Conservation (phyloP, 2,797 vertebrate genomes). For the Phaenicophaeus curvirostris region DNA sequence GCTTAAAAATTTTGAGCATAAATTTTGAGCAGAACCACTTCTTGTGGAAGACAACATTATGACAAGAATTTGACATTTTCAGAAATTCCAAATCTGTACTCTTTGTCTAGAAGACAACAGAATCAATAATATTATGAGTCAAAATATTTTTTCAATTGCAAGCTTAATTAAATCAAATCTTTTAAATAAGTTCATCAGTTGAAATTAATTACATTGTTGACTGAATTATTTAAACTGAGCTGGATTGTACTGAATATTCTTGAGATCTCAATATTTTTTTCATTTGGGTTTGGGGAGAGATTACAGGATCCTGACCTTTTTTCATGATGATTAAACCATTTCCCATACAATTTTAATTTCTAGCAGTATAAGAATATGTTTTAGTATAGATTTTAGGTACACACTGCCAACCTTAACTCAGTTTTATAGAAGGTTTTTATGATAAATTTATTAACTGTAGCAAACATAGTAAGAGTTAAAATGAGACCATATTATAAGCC, state of each 20-base stretch:
- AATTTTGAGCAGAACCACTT: not conserved
- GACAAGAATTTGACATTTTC: not conserved
- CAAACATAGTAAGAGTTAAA: constrained; percentile 33
- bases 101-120: not conserved
- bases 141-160: not conserved
- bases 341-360: constrained; percentile 36
- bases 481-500: constrained; percentile 16
- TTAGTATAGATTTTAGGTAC: constrained; percentile 57
- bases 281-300: not conserved
- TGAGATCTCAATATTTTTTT: not conserved
- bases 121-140: not conserved
- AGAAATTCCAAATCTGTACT: not conserved
- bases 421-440: constrained; percentile 29
- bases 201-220: not conserved
- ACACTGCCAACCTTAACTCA: not conserved
- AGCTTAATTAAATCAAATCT: not conserved
- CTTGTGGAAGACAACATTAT: not conserved
- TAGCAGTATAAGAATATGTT: not conserved
- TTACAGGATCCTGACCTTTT: constrained; percentile 9
- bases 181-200: not conserved
- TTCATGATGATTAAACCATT: constrained; percentile 2
- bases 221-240: not conserved
- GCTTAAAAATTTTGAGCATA: not conserved
- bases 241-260: not conserved
- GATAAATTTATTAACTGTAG: constrained; percentile 54